Evolutionary conservation across 2,797 vertebrate species (phyloP), one percentile per base, ranked within the genome.

Genomic region (Dicrostonyx torquatus): DNA sequence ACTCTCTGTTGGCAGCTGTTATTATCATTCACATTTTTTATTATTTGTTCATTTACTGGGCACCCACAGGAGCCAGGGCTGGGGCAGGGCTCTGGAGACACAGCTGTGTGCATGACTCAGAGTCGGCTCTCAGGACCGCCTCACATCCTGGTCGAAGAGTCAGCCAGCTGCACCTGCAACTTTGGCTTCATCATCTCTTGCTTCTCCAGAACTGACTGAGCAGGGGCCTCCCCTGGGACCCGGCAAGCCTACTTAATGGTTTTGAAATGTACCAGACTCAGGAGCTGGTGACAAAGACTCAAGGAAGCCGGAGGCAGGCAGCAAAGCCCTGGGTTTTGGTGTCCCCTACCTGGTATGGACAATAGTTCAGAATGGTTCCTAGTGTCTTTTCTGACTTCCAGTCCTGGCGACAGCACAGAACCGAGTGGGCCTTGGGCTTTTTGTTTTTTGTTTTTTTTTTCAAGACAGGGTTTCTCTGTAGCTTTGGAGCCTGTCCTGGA

Each of bases 21-120:
- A 48, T 86, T 85, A 58, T 84, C 73, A 84, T 94, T 97, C 93
- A 68, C 8, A 0, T 62, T 96, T 89, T 86, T 77, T 91, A 92
- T 90, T 86, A 77, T 93, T 88, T 96, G 86, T 86, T 94, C 82
- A 80, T 75, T 97, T 94, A 62, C 70, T 76, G 93, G 73, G 64
- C 68, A 26, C 79, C 66, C 87, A 55, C 12, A 0, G 26, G 55
- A 77, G 22, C 75, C 66, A 64, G 92, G 90, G 34, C 68, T 24
- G 0, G 4, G 60, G 45, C 50, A 85, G 85, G 29, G 6, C 45
- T 84, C 80, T 91, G 89, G 70, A 87, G 83, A 89, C 48, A 0
- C 43, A 92, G 95, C 89, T 95, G 85, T 11, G 31, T 18, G 58
- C 4, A 0, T 94, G 93, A 90, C 93, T 93, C 91, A 89, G 90